Percentiles rank a stretch among this genome's conserved stretches.
Evolutionary conservation across 92 coral and sea anemone genomes (phyloP).

Genomic region (Epizoanthus stellaris): DNA sequence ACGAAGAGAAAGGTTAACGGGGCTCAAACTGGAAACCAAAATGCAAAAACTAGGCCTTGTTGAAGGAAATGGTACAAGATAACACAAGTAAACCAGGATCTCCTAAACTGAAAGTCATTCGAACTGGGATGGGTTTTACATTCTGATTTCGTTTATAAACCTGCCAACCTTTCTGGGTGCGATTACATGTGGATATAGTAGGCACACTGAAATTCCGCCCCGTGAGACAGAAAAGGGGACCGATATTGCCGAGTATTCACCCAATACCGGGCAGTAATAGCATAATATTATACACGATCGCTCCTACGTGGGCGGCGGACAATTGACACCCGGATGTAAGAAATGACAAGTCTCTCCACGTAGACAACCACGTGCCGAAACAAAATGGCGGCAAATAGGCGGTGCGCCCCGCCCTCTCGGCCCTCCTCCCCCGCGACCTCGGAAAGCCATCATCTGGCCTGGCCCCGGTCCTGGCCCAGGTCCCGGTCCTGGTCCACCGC

Average conservation of each 20-base stretch:
- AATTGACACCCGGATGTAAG: slow-evolving; percentile 92
- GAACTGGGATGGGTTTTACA: too few relatives aligned
- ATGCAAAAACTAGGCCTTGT: too few relatives aligned
- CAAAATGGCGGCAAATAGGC: slow-evolving; percentile 92
- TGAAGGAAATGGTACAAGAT: too few relatives aligned
- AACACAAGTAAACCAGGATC: too few relatives aligned
- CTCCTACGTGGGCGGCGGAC: slow-evolving; percentile 73
- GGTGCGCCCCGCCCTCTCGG: slow-evolving; percentile 92
- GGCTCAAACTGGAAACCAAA: too few relatives aligned
- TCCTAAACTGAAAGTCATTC: too few relatives aligned
- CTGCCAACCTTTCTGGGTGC: too few relatives aligned
- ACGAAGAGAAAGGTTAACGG: too few relatives aligned
- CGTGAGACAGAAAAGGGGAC: not conserved
- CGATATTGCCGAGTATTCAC: not conserved
- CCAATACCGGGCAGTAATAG: not conserved
- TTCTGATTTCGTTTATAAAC: too few relatives aligned
- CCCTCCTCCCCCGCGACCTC: slow-evolving; percentile 89
- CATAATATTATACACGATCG: not conserved
- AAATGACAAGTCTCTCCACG: slow-evolving; percentile 94
- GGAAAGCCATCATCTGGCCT: slow-evolving; percentile 52
- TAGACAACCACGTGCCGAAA: slow-evolving; percentile 92
- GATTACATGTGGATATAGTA: too few relatives aligned
- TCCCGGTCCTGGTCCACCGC: slow-evolving; percentile 73
- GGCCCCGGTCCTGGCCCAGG: slow-evolving; percentile 3
- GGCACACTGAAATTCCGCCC: not conserved